phyloP scores from a whole-genome alignment of 2,888 invertebrate species.

The Parnassius orleans region DNA sequence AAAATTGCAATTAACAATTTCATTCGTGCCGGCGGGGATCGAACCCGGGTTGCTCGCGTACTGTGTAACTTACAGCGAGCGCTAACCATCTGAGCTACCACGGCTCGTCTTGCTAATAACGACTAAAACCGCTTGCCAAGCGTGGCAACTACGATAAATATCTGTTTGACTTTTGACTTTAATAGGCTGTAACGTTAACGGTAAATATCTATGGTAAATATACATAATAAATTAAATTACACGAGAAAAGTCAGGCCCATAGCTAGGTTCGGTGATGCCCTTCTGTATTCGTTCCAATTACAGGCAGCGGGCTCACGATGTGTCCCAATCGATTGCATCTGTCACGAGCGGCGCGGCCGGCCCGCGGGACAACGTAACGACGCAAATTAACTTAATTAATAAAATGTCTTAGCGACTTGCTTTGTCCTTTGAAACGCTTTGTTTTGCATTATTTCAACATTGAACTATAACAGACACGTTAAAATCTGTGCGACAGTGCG shows the following conservation, averaged over 20 bases:
- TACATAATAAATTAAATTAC: background rate
- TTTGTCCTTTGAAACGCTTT: background rate
- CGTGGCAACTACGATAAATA: no score
- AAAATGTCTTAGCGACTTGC: background rate
- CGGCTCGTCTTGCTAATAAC: no score
- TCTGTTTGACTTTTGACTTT: no score
- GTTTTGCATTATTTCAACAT: background rate
- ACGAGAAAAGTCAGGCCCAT: background rate
- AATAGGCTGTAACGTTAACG: no score
- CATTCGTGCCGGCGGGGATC: no score
- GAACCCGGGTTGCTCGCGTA: no score
- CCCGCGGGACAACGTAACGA: constrained; percentile 8
- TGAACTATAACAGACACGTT: background rate
- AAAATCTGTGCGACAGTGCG: no score
- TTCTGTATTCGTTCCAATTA: constrained; percentile 64
- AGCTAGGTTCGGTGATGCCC: constrained; percentile 25
- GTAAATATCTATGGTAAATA: no score
- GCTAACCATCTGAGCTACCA: no score
- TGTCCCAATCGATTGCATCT: constrained; percentile 53
- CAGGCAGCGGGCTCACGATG: constrained; percentile 61
- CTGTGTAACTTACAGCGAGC: no score
- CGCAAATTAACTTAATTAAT: constrained; percentile 21
- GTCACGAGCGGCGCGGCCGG: constrained; percentile 38
- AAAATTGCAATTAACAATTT: no score
- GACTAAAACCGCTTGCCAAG: no score